A percentile compares a stretch with the other conserved stretches of the same genome.
phyloP scores from a whole-genome alignment of 2,797 vertebrate genomes.

The Mallotus villosus region DNA sequence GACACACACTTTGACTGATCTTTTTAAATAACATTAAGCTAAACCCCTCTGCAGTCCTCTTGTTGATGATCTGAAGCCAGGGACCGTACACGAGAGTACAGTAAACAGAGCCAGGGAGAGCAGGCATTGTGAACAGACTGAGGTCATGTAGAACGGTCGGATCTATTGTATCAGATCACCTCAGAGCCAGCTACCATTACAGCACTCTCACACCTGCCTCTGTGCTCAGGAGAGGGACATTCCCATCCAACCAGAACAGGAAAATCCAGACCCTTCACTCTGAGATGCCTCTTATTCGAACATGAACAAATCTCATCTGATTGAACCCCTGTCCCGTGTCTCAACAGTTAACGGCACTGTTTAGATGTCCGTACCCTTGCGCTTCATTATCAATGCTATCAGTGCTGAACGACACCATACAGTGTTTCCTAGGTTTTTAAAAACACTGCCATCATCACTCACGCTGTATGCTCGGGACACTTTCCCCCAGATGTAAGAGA shows the following conservation, averaged over 20 bases:
- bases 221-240: background rate
- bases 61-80: too few relatives aligned
- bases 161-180: slow-evolving; percentile 23
- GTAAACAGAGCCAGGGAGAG: background rate
- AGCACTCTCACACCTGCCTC: slow-evolving; percentile 23
- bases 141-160: slow-evolving; percentile 29
- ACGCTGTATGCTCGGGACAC: too few relatives aligned
- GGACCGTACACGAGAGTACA: background rate
- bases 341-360: too few relatives aligned
- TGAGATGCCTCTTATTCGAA: background rate
- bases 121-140: slow-evolving; percentile 10
- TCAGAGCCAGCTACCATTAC: slow-evolving; percentile 22
- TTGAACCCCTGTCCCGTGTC: too few relatives aligned
- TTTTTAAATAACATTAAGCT: background rate
- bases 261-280: slow-evolving; percentile 14
- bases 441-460: too few relatives aligned
- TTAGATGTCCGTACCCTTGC: too few relatives aligned
- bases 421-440: too few relatives aligned
- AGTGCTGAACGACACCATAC: too few relatives aligned
- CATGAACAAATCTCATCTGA: background rate
- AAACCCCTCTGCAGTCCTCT: background rate
- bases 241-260: slow-evolving; percentile 1
- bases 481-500: background rate
- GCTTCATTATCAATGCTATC: too few relatives aligned
- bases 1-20: background rate